Evolutionary conservation across 2,888 invertebrate genomes (phyloP).

Genomic region (Plagodis pulveraria): DNA sequence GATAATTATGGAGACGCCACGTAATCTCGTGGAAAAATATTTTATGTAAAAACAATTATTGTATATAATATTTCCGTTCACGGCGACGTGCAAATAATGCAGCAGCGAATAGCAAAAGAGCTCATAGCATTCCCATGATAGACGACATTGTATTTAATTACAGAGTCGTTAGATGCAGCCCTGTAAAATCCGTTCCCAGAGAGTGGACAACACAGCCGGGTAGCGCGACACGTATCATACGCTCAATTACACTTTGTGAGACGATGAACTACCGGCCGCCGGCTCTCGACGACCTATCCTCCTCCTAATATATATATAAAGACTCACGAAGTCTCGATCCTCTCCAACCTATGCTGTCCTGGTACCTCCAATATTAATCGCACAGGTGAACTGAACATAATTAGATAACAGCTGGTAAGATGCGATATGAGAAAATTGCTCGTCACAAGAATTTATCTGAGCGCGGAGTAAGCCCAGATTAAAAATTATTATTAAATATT

Average conservation of each 20-base stretch:
- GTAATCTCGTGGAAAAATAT: too few species aligned
- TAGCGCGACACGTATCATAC: slow-evolving; percentile 68
- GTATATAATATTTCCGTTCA: too few species aligned
- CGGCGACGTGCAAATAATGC: not conserved
- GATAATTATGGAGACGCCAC: too few species aligned
- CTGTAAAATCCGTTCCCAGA: slow-evolving; percentile 59
- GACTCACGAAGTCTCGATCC: slow-evolving; percentile 11
- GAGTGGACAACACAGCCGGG: slow-evolving; percentile 63
- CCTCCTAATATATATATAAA: slow-evolving; percentile 38
- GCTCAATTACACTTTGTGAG: slow-evolving; percentile 71
- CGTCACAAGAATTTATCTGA: slow-evolving; percentile 7
- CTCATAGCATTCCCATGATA: not conserved
- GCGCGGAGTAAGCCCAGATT: not conserved
- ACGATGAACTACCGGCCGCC: slow-evolving; percentile 40
- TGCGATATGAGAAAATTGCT: slow-evolving; percentile 28
- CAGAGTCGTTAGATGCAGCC: slow-evolving; percentile 49
- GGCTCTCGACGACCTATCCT: slow-evolving; percentile 36
- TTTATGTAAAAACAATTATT: too few species aligned
- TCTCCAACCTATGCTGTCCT: slow-evolving; percentile 36
- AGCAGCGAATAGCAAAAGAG: not conserved
- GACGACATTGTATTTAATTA: slow-evolving; percentile 13
- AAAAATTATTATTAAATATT: slow-evolving; percentile 2
- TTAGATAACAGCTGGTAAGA: slow-evolving; percentile 32
- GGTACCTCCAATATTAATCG: slow-evolving; percentile 39
- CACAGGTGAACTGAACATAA: slow-evolving; percentile 40